Evolutionary conservation across 2,797 vertebrate genomes (phyloP), one percentile per base, ranked within the genome.

Genomic region (Chelonia mydas): DNA sequence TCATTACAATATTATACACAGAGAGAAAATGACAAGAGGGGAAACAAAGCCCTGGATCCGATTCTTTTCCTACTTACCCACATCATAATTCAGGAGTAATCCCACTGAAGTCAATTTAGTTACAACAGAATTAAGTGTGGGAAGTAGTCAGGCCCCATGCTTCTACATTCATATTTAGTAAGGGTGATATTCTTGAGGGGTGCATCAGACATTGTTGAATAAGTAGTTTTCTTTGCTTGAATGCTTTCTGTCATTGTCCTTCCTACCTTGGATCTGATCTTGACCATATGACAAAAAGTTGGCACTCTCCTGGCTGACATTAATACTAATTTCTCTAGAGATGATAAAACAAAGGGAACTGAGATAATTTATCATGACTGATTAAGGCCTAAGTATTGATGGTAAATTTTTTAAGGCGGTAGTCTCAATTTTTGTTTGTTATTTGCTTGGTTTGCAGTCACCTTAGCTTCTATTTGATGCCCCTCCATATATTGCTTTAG

Each of bases 391-490:
- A 74, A 86, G 4, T 86, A 80, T 57, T 0, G 0, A 87, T 23
- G 83, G 76, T 88, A 3, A 50, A 13, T 53, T 86, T 37, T 28
- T 94, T 86, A 65, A 86, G n/a, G 41, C 11, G n/a, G 17, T 5
- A 54, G 9, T 79, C 93, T 45, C 0, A 17, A 5, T 79, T 92
- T 84, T 76, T 54, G 19, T 74, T 83, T 19, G 33, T 10, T 4
- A 86, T 83, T 57, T 90, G 33, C 83, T 79, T 41, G 9, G 49
- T 87, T 93, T 89, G 92, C n/a, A 50, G 28, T 77, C 83, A 25
- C 12, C 2, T 5, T 79, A 79, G 3, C 61, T 78, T 41, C 45
- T 65, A 78, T 19, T 12, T 86, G 7, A 90, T 80, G 25, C 5
- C 9, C 2, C 41, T 81, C 3, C 11, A 53, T 8, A 77, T 17